A percentile compares a stretch with the other conserved stretches of the same genome.
phyloP scores from a whole-genome alignment of 53 echinoderm and acorn worm species.

The Arbacia lixula region DNA sequence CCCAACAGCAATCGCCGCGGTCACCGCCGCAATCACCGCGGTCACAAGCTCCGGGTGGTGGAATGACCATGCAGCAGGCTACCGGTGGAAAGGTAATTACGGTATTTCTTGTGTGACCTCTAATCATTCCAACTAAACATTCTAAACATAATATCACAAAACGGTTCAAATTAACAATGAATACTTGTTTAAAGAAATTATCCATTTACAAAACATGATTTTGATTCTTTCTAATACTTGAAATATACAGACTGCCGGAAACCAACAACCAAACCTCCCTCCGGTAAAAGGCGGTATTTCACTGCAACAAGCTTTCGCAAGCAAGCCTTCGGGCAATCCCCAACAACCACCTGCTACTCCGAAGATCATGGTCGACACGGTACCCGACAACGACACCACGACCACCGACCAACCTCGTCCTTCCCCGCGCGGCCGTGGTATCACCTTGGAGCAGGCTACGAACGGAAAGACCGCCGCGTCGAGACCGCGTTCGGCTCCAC shows the following conservation, averaged over 20 bases:
- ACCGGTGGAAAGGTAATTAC: constrained; percentile 35
- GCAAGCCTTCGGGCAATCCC: constrained; percentile 25
- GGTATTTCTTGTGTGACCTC: too few species aligned
- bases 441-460: constrained; percentile 57
- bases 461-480: constrained; percentile 36
- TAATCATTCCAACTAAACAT: too few species aligned
- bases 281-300: constrained; percentile 52
- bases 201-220: too few species aligned
- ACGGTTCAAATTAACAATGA: too few species aligned
- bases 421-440: background rate
- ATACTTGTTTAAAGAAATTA: too few species aligned
- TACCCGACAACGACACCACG: background rate
- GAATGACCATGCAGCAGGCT: constrained; percentile 33
- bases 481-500: background rate
- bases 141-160: too few species aligned
- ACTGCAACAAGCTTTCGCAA: constrained; percentile 48
- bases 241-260: constrained; percentile 14
- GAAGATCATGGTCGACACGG: background rate
- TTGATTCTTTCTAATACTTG: too few species aligned
- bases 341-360: background rate
- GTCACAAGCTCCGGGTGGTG: background rate
- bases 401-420: background rate
- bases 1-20: background rate
- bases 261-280: background rate
- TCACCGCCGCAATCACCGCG: background rate